These are phyloP conservation scores for Hermodice carunculata DNA, from an alignment of 2,888 invertebrate species.

Conservation along the genomic window DNA sequence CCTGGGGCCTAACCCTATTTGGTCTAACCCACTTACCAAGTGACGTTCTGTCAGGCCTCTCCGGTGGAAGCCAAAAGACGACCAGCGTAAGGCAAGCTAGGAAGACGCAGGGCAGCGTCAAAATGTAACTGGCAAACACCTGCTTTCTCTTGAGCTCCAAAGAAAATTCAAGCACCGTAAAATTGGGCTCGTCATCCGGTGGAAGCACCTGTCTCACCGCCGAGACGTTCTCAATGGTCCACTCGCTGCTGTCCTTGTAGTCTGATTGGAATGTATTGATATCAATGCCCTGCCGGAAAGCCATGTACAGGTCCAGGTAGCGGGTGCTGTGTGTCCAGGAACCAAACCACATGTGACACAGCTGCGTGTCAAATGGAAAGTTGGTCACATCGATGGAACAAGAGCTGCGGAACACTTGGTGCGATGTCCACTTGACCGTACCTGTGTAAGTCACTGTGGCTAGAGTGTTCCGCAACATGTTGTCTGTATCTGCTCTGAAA, in stretches of 20 bases:
- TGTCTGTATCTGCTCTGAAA: constrained; percentile 23
- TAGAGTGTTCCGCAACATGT: constrained; percentile 17
- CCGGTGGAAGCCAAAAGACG: constrained; percentile 42
- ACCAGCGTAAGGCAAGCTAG: constrained; percentile 38
- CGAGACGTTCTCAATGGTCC: constrained; percentile 19
- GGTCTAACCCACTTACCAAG: constrained; percentile 39
- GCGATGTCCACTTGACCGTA: constrained; percentile 29
- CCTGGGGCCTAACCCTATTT: no score
- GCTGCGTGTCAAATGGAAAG: constrained; percentile 34
- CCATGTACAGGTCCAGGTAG: constrained; percentile 27
- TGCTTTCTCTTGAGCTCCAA: constrained; percentile 30
- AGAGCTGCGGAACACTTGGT: constrained; percentile 26
- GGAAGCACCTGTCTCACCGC: constrained; percentile 9
- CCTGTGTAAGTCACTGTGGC: constrained; percentile 26
- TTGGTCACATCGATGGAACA: constrained; percentile 33
- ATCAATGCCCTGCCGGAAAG: constrained; percentile 17
- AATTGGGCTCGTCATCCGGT: constrained; percentile 10
- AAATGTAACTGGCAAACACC: constrained; percentile 38
- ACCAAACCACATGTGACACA: constrained; percentile 35
- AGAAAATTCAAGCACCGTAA: constrained; percentile 24
- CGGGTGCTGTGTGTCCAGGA: constrained; percentile 31
- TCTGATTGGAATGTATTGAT: constrained; percentile 25
- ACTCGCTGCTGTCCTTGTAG: constrained; percentile 23
- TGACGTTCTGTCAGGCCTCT: constrained; percentile 39
- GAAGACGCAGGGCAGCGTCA: constrained; percentile 41